These are phyloP conservation scores for Apis laboriosa DNA, from an alignment of 1,140 invertebrate genomes.

Conservation along the genomic window DNA sequence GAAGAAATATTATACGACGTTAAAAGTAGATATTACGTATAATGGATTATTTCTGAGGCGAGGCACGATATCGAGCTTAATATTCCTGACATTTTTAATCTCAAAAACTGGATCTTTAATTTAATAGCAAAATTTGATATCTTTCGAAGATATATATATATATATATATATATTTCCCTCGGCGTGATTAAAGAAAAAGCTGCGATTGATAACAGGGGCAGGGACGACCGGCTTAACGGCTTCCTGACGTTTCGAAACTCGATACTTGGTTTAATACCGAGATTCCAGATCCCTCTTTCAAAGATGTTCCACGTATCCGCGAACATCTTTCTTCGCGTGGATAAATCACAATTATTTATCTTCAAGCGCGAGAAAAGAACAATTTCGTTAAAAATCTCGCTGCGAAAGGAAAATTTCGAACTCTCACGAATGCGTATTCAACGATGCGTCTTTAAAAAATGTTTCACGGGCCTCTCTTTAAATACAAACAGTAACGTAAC, in stretches of 20 bases:
- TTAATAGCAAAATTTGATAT: neutral
- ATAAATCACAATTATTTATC: neutral
- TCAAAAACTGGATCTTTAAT: neutral
- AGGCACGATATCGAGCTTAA: neutral
- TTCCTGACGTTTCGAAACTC: no score
- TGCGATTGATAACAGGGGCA: no score
- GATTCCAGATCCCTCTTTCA: neutral
- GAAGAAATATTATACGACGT: no score
- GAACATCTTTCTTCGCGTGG: neutral
- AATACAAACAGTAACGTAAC: constrained; percentile 32
- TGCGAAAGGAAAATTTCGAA: neutral
- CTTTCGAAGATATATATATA: neutral
- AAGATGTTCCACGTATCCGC: neutral
- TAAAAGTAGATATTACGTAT: no score
- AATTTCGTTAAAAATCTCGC: neutral
- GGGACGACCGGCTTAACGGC: no score
- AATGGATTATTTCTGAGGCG: no score
- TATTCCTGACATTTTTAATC: neutral
- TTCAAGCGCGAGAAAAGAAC: neutral
- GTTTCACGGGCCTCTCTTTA: neutral
- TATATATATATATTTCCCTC: no score
- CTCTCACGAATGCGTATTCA: neutral
- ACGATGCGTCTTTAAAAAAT: constrained; percentile 7
- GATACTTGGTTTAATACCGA: neutral
- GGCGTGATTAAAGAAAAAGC: no score